Percentiles rank a stretch among this genome's conserved stretches.
phyloP scores from a whole-genome alignment of 2,888 invertebrate genomes.

The Platycnemis pennipes region DNA sequence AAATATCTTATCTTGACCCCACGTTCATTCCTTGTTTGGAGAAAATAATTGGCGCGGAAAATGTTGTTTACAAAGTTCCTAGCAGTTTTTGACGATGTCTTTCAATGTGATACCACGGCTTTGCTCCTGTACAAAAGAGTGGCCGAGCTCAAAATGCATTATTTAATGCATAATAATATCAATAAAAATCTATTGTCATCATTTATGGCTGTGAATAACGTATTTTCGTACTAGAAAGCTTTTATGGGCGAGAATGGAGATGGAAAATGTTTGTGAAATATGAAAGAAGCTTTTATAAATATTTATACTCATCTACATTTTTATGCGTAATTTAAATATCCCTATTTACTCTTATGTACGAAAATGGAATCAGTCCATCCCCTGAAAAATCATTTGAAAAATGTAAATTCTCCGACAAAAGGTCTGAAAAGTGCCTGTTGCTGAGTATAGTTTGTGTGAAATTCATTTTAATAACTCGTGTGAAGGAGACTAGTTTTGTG shows the following conservation, averaged over 20 bases:
- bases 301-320: not conserved
- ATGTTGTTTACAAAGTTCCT: slow-evolving; percentile 2
- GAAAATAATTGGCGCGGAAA: not conserved
- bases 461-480: too few relatives aligned
- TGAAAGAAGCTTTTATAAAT: not conserved
- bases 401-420: too few relatives aligned
- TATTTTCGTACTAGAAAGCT: not conserved
- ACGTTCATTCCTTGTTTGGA: not conserved
- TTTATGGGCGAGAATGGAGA: not conserved
- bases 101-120: not conserved
- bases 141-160: not conserved
- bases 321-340: not conserved
- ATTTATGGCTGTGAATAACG: slow-evolving; percentile 16
- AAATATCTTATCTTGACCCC: not conserved
- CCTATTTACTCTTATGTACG: too few relatives aligned
- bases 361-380: too few relatives aligned
- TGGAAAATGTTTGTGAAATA: not conserved
- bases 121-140: not conserved
- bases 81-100: not conserved
- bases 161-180: not conserved
- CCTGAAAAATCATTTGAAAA: too few relatives aligned
- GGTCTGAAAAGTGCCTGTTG: not conserved
- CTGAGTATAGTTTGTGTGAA: too few relatives aligned
- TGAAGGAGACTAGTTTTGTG: too few relatives aligned
- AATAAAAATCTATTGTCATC: not conserved